Evolutionary conservation across 1,140 invertebrate species (phyloP).

Genomic region (Coelopa frigida): DNA sequence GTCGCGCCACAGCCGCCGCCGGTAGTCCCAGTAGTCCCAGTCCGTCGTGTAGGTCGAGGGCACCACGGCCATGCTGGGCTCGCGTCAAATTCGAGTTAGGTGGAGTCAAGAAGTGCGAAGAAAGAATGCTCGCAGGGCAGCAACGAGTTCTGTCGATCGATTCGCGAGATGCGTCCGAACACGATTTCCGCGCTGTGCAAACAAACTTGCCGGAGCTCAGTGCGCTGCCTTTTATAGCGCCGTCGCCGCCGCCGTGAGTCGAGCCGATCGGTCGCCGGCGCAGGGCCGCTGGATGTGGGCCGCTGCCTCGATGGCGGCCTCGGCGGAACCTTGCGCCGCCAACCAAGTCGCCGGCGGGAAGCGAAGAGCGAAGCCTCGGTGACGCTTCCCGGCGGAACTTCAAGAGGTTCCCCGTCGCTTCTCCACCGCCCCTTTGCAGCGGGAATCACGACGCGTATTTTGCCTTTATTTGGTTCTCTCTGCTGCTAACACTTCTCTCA

Average conservation of each 20-base stretch:
- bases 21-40: conserved; percentile 43
- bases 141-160: not conserved
- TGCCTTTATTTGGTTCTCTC: no score
- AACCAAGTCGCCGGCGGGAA: not conserved
- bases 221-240: conserved; percentile 31
- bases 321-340: not conserved
- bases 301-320: not conserved
- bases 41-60: conserved; percentile 30
- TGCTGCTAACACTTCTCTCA: no score
- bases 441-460: no score
- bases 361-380: no score
- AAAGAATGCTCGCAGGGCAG: no score
- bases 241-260: not conserved
- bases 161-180: conserved; percentile 25
- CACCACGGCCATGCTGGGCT: conserved; percentile 37
- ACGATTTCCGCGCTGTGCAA: conserved; percentile 38
- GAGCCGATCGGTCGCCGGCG: no score
- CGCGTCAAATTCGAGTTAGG: no score
- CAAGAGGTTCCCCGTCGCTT: no score
- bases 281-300: no score
- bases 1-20: conserved; percentile 38
- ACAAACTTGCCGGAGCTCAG: conserved; percentile 30
- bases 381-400: no score
- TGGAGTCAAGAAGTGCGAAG: no score
- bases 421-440: conserved; percentile 34